A percentile compares a stretch with the other conserved stretches of the same genome.
These are phyloP conservation scores for Pachliopta kotzebuea DNA, from an alignment of 2,888 invertebrate species.

Conservation along the genomic window DNA sequence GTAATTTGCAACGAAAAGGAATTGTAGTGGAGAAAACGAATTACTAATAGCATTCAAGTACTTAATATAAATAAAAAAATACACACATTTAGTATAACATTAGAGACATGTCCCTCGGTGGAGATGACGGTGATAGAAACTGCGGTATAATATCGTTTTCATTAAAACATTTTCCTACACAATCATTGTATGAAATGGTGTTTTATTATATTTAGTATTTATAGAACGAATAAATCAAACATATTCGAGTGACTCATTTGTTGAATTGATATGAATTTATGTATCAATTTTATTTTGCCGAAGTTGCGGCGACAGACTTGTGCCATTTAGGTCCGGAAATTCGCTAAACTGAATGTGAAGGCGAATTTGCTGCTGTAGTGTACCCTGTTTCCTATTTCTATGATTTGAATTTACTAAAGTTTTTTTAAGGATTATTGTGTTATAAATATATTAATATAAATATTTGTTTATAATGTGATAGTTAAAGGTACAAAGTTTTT, in stretches of 20 bases:
- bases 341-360: background rate
- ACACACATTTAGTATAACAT: no score
- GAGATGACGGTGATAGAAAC: no score
- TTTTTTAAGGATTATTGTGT: no score
- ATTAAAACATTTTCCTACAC: background rate
- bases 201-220: background rate
- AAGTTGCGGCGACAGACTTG: background rate
- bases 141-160: background rate
- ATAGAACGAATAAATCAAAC: background rate
- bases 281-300: background rate
- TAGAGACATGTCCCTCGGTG: no score
- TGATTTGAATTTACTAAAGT: background rate
- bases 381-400: background rate
- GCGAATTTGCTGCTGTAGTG: background rate
- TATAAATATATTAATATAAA: no score
- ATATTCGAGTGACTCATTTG: no score
- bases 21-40: slow-evolving; percentile 10
- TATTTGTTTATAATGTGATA: background rate
- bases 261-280: no score
- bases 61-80: no score
- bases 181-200: background rate
- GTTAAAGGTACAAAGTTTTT: background rate
- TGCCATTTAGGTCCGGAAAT: background rate
- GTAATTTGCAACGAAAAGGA: slow-evolving; percentile 2
- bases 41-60: background rate